Evolutionary conservation across 2,888 invertebrate species (phyloP).

Genomic region (Gastrophysa polygoni): DNA sequence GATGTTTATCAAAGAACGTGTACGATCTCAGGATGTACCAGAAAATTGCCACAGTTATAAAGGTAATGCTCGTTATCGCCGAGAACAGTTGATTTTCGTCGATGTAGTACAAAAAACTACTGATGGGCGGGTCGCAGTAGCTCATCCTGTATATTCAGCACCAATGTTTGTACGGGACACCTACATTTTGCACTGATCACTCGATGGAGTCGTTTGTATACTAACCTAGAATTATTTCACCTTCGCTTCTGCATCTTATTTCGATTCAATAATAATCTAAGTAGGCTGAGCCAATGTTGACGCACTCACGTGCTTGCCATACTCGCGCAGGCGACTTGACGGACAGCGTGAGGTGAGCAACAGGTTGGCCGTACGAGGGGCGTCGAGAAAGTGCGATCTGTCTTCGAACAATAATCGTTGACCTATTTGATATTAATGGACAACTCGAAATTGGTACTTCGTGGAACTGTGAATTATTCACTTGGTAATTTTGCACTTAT

Average conservation of each 20-base stretch:
- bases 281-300: neutral
- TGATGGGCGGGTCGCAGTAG: constrained; percentile 13
- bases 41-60: constrained; percentile 28
- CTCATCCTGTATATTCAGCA: constrained; percentile 19
- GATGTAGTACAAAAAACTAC: constrained; percentile 26
- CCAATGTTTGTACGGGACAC: no score
- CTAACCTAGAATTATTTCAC: neutral
- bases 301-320: neutral
- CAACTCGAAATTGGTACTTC: no score
- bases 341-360: neutral
- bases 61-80: constrained; percentile 29
- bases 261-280: neutral
- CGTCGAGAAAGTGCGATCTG: no score
- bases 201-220: neutral
- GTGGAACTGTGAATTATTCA: no score
- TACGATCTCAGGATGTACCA: constrained; percentile 34
- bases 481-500: no score
- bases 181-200: neutral
- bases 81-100: constrained; percentile 32
- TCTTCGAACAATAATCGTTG: no score
- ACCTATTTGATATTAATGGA: no score
- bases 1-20: constrained; percentile 35
- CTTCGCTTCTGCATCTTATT: neutral
- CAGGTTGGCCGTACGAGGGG: no score
- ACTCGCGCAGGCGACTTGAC: neutral